Conservation (phyloP, 2,888 invertebrate genomes). For the Noctua pronuba region DNA sequence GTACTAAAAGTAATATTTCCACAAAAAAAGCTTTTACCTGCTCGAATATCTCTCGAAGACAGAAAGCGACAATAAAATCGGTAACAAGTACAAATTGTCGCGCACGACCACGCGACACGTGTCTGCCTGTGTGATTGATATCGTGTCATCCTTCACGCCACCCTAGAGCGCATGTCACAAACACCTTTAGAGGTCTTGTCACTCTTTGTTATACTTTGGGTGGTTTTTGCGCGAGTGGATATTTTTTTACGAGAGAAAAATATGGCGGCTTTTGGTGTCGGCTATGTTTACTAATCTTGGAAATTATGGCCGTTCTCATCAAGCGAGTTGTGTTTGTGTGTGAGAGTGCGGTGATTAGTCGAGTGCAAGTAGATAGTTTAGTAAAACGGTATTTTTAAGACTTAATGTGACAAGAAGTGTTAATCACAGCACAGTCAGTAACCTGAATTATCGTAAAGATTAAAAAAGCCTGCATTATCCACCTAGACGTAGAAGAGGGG, state of each 20-base stretch:
- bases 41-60: constrained; percentile 24
- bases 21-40: constrained; percentile 11
- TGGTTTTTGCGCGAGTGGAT: background rate
- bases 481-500: background rate
- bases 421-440: background rate
- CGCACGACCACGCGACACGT: constrained; percentile 38
- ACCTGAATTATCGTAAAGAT: background rate
- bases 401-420: background rate
- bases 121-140: constrained; percentile 54
- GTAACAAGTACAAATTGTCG: constrained; percentile 49
- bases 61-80: constrained; percentile 54
- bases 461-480: background rate
- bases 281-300: background rate
- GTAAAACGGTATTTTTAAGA: background rate
- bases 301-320: background rate
- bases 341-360: background rate
- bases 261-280: background rate
- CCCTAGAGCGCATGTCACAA: constrained; percentile 5
- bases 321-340: background rate
- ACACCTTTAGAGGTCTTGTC: constrained; percentile 24
- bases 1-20: constrained; percentile 23
- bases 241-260: constrained; percentile 1
- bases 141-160: constrained; percentile 18
- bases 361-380: background rate
- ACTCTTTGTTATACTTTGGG: constrained; percentile 13